Percentiles rank a stretch among this genome's conserved stretches.
Evolutionary conservation across 2,888 invertebrate genomes (phyloP).

Genomic region (Embidobia sp.): DNA sequence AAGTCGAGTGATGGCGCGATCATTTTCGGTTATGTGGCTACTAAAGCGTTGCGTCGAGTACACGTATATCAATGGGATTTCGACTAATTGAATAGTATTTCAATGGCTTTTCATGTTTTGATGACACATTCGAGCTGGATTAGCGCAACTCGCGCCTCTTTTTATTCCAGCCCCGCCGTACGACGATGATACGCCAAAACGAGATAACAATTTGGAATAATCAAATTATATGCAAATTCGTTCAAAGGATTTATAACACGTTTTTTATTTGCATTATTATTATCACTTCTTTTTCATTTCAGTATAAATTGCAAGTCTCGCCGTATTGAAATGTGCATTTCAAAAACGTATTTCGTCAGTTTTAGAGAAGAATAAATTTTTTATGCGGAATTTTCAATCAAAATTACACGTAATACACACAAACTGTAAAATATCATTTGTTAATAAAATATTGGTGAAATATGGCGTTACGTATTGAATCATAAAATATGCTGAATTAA

Average conservation of each 20-base stretch:
- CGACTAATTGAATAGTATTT: slow-evolving; percentile 43
- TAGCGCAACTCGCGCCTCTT: slow-evolving; percentile 9
- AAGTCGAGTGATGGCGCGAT: slow-evolving; percentile 44
- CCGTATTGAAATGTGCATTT: too few species aligned
- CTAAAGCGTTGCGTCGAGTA: slow-evolving; percentile 28
- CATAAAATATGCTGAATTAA: too few species aligned
- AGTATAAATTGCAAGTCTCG: too few species aligned
- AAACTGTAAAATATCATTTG: too few species aligned
- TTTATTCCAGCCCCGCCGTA: neutral
- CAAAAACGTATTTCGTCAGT: too few species aligned
- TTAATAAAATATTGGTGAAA: too few species aligned
- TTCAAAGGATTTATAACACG: neutral
- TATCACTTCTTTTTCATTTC: too few species aligned
- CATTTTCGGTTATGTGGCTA: slow-evolving; percentile 30
- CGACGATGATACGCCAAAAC: slow-evolving; percentile 1
- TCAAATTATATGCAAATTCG: neutral
- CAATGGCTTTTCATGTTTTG: slow-evolving; percentile 36
- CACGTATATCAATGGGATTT: slow-evolving; percentile 36
- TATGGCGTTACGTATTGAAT: too few species aligned
- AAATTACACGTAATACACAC: too few species aligned
- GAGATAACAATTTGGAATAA: neutral
- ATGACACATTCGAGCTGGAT: slow-evolving; percentile 23
- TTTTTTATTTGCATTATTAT: too few species aligned
- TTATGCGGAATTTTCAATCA: too few species aligned
- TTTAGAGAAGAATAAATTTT: too few species aligned